Conservation (phyloP, 2,797 vertebrate species). For the Acipenser ruthenus region DNA sequence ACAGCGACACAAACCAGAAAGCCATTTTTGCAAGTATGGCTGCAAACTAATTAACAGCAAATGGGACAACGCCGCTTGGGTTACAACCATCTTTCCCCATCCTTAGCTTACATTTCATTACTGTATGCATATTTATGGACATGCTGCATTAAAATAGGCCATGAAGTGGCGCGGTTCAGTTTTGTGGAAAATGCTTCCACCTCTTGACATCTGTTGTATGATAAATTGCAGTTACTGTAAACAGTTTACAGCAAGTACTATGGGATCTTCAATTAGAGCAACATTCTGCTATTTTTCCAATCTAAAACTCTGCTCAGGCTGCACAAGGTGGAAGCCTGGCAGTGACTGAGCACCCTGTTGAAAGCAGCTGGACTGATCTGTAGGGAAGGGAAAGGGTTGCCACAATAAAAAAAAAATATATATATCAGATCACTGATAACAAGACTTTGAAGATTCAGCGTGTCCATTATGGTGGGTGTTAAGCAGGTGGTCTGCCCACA, state of each 20-base stretch:
- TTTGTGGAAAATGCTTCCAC: conserved; percentile 4
- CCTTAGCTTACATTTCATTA: neutral
- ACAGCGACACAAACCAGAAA: conserved; percentile 14
- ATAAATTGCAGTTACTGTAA: neutral
- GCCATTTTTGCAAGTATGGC: conserved; percentile 15
- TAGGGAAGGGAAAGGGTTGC: conserved; percentile 29
- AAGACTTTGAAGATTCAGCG: conserved; percentile 10
- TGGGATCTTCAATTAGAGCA: no score
- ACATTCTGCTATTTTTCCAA: no score
- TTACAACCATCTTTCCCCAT: neutral
- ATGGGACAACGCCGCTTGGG: conserved; percentile 8
- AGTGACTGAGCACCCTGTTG: no score
- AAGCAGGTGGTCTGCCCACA: conserved; percentile 31
- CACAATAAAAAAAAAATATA: conserved; percentile 2
- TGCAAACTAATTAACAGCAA: conserved; percentile 15
- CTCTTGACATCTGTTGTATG: conserved; percentile 16
- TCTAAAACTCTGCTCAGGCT: no score
- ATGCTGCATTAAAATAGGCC: neutral
- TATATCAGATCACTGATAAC: conserved; percentile 2
- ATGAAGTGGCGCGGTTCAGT: neutral
- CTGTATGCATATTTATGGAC: conserved; percentile 2
- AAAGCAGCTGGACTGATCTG: conserved; percentile 38
- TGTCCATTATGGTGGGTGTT: conserved; percentile 15
- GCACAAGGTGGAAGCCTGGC: no score
- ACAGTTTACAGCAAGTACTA: no score